Evolutionary conservation across 2,113 vertebrate species (phyloP), one percentile per base, ranked within the genome.

Genomic region (Oreochromis spilurus): DNA sequence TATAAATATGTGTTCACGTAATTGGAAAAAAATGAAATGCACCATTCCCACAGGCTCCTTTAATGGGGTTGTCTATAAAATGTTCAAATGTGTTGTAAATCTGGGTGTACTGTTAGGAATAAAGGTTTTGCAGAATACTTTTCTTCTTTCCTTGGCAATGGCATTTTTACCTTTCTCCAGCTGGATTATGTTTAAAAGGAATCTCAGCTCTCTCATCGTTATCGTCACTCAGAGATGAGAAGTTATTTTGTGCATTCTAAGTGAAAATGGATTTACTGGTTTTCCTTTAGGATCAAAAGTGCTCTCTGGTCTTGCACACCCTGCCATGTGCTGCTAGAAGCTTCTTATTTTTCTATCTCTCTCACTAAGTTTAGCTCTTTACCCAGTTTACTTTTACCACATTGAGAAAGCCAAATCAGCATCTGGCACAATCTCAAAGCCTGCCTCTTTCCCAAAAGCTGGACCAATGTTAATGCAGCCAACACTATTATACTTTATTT

Each of bases 221-320:
- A 83, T 90, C 78, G 72, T 53, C 67, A 85, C 81, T 89, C 67
- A 70, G 90, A 83, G 84, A 91, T 91, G 87, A 86, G 85, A 72
- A 88, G 84, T 87, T 92, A 88, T 94, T 92, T 94, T 91, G 93
- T 96, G 95, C 95, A 95, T 95, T 65, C 0, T 86, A 90, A 89
- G 90, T 93, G 82, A 92, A 94, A 93, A 90, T 90, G 62, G 75
- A 83, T 89, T 92, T 89, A 78, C 53, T 87, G 86, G 82, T 95
- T 92, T 94, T 94, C 92, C 88, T 94, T 94, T 94, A 88, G 89
- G 87, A 90, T 94, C 89, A 83, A 87, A 96, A 96, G 95, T 97
- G 96, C 95, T 95, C 93, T 95, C 95, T 96, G 93, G 93, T 94
- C 85, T 94, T 89, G 95, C 94, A 96, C 94, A 89, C 90, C 86